These are phyloP conservation scores for Sebastes fasciatus DNA, from an alignment of 2,113 vertebrate genomes.

Conservation along the genomic window DNA sequence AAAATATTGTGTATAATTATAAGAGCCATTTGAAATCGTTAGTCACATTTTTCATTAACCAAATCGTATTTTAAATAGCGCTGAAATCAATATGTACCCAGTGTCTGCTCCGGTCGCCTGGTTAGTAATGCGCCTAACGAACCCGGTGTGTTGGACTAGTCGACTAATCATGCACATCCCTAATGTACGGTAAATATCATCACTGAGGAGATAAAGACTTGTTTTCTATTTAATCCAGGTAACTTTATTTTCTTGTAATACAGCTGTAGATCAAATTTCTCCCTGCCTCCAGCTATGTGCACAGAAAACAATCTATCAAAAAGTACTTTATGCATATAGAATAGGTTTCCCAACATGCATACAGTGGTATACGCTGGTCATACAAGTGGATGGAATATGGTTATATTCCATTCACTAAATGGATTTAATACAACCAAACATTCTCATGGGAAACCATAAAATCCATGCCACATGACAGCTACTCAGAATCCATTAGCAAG, in stretches of 20 bases:
- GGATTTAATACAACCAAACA: conserved; percentile 24
- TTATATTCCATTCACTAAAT: background rate
- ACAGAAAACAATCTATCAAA: background rate
- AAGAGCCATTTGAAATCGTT: no score
- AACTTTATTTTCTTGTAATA: background rate
- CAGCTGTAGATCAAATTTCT: background rate
- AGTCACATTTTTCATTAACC: no score
- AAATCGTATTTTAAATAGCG: no score
- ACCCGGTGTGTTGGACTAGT: no score
- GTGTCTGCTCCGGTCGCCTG: no score
- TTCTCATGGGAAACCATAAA: conserved; percentile 2
- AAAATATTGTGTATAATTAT: no score
- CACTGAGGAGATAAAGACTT: background rate
- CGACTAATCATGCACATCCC: no score
- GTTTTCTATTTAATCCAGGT: background rate
- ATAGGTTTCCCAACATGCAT: background rate
- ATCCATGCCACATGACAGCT: conserved; percentile 22
- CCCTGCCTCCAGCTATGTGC: background rate
- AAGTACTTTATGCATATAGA: background rate
- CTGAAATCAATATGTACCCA: no score
- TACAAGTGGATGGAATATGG: background rate
- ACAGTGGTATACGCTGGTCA: background rate
- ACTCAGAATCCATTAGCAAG: conserved; percentile 33
- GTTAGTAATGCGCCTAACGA: no score
- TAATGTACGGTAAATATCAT: background rate